Percentiles rank a stretch among this genome's conserved stretches.
Conservation (phyloP, 2,888 invertebrate species). For the Ophraella communa region DNA sequence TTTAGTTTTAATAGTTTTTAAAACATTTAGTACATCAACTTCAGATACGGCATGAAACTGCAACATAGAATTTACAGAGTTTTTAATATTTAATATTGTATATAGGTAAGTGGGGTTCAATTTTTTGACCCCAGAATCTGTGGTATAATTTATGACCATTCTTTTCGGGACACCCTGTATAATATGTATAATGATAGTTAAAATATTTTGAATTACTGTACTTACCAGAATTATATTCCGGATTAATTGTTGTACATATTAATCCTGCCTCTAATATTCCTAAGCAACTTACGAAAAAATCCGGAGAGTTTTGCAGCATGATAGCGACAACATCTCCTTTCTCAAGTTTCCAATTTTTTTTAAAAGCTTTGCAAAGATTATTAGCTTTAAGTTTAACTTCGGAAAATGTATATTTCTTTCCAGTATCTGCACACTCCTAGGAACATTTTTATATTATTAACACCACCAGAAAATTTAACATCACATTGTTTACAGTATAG, state of each 20-base stretch:
- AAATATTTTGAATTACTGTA: background rate
- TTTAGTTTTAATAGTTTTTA: too few species aligned
- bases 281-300: slow-evolving; percentile 71
- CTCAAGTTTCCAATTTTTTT: slow-evolving; percentile 69
- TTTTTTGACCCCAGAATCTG: too few species aligned
- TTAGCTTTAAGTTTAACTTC: slow-evolving; percentile 70
- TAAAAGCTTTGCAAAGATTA: slow-evolving; percentile 64
- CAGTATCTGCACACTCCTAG: slow-evolving; percentile 76
- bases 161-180: background rate
- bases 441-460: slow-evolving; percentile 10
- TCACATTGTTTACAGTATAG: too few species aligned
- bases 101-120: too few species aligned
- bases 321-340: slow-evolving; percentile 74
- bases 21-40: too few species aligned
- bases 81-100: too few species aligned
- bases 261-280: slow-evolving; percentile 75
- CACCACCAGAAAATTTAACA: too few species aligned
- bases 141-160: too few species aligned
- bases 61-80: too few species aligned
- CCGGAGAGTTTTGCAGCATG: slow-evolving; percentile 78
- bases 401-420: slow-evolving; percentile 75
- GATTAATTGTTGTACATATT: slow-evolving; percentile 75
- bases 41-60: too few species aligned
- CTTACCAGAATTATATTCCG: slow-evolving; percentile 67
- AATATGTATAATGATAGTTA: too few species aligned